Percentiles rank a stretch among this genome's conserved stretches.
Conservation (phyloP, 2,113 vertebrate genomes). For the Bos javanicus region DNA sequence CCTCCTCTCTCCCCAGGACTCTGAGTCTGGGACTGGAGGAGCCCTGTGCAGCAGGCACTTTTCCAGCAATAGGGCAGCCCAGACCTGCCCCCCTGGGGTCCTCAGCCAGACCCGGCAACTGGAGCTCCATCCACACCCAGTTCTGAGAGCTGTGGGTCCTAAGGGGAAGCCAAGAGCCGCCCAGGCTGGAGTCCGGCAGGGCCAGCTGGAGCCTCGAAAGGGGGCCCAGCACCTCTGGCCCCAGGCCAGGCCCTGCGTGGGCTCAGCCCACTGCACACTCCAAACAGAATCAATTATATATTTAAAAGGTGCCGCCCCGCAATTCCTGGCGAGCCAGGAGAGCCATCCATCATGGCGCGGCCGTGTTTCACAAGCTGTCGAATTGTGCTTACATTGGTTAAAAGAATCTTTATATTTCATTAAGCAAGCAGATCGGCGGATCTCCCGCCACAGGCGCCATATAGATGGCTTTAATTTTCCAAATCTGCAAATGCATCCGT, state of each 20-base stretch:
- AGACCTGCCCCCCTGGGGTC: not conserved
- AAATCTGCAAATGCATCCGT: slow-evolving; percentile 88
- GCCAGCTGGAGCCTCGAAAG: not conserved
- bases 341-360: slow-evolving; percentile 84
- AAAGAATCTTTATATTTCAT: slow-evolving; percentile 93
- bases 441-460: slow-evolving; percentile 84
- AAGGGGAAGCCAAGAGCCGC: not conserved
- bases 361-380: slow-evolving; percentile 88
- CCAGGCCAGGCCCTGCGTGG: slow-evolving; percentile 15
- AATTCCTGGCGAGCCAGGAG: slow-evolving; percentile 84
- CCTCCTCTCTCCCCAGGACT: not conserved
- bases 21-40: not conserved
- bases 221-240: slow-evolving; percentile 32
- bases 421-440: slow-evolving; percentile 89
- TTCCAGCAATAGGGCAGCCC: not conserved
- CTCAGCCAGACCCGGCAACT: not conserved
- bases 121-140: not conserved
- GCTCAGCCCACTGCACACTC: slow-evolving; percentile 75
- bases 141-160: not conserved
- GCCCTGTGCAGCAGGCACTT: not conserved
- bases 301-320: slow-evolving; percentile 86
- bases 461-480: slow-evolving; percentile 89
- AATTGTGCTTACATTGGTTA: slow-evolving; percentile 92
- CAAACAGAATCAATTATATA: slow-evolving; percentile 87
- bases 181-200: not conserved